These are phyloP conservation scores for Austrolebias charrua DNA, from an alignment of 2,797 vertebrate genomes.

Conservation along the genomic window DNA sequence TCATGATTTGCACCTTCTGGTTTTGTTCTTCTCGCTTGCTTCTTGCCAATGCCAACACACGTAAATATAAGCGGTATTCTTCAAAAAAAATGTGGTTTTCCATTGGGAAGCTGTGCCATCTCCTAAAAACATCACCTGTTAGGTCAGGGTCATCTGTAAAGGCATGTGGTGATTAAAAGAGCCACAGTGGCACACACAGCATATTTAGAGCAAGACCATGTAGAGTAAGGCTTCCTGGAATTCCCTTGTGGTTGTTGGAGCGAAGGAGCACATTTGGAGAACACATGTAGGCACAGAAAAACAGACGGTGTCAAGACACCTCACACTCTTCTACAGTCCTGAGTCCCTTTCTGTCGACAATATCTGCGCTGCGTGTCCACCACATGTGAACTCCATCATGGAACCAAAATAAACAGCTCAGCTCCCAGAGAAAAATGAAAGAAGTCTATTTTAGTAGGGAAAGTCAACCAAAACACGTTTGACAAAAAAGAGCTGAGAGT, in stretches of 20 bases:
- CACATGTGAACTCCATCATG: conserved; percentile 41
- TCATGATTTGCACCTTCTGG: background rate
- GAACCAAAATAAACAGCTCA: conserved; percentile 56
- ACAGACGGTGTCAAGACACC: conserved; percentile 54
- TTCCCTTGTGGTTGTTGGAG: conserved; percentile 65
- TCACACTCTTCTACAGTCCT: conserved; percentile 41
- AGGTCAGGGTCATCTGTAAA: conserved; percentile 50
- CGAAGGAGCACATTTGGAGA: conserved; percentile 65
- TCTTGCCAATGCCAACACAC: conserved; percentile 1
- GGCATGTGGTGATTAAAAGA: conserved; percentile 59
- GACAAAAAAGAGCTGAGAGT: conserved; percentile 6
- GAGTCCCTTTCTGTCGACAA: conserved; percentile 43
- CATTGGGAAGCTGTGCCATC: conserved; percentile 8
- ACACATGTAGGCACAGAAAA: conserved; percentile 70
- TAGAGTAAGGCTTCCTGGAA: conserved; percentile 64
- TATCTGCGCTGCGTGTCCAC: conserved; percentile 52
- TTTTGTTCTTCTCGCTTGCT: background rate
- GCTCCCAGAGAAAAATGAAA: conserved; percentile 26
- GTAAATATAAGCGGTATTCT: conserved; percentile 1
- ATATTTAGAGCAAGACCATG: conserved; percentile 55
- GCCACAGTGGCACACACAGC: conserved; percentile 35
- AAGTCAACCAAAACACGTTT: conserved; percentile 6
- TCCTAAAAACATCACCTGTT: conserved; percentile 62
- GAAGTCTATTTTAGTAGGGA: conserved; percentile 10
- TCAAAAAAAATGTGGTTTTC: conserved; percentile 18